phyloP scores from a whole-genome alignment of 1,140 invertebrate genomes.

The Coelopa frigida region DNA sequence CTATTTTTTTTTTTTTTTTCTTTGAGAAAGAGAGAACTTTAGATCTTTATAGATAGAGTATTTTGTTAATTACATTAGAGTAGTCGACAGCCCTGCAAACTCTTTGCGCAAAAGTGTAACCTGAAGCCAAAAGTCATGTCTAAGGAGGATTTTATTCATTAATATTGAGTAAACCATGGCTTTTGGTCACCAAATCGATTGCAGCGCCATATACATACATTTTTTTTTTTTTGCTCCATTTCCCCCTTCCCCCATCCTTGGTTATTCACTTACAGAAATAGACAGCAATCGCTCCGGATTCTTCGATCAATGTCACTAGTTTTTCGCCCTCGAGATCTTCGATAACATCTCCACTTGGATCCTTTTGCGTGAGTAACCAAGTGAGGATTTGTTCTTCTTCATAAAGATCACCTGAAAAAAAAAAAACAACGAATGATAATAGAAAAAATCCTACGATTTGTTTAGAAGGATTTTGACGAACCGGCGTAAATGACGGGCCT shows the following conservation, averaged over 20 bases:
- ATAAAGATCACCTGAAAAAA: slow-evolving; percentile 68
- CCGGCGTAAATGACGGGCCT: slow-evolving; percentile 91
- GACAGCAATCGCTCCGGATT: slow-evolving; percentile 76
- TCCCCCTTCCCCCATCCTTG: neutral
- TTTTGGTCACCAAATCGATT: slow-evolving; percentile 37
- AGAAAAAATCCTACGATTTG: neutral
- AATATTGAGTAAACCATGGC: neutral
- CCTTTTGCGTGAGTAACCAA: slow-evolving; percentile 86
- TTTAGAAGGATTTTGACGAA: slow-evolving; percentile 36
- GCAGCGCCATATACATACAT: slow-evolving; percentile 28
- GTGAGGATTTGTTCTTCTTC: slow-evolving; percentile 81
- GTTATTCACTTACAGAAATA: slow-evolving; percentile 78
- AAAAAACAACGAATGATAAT: slow-evolving; percentile 6
- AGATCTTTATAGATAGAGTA: neutral
- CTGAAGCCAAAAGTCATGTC: slow-evolving; percentile 17
- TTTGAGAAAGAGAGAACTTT: slow-evolving; percentile 1
- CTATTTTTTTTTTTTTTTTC: no score
- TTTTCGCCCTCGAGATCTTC: slow-evolving; percentile 80
- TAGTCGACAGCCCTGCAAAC: slow-evolving; percentile 26
- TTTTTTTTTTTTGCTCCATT: slow-evolving; percentile 2
- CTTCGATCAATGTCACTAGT: slow-evolving; percentile 70
- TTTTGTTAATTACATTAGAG: slow-evolving; percentile 8
- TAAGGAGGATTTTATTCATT: neutral
- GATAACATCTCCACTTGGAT: slow-evolving; percentile 82
- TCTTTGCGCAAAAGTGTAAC: slow-evolving; percentile 44